Percentiles rank a stretch among this genome's conserved stretches.
Evolutionary conservation across 2,888 invertebrate genomes (phyloP).

Genomic region (Idaea straminata): DNA sequence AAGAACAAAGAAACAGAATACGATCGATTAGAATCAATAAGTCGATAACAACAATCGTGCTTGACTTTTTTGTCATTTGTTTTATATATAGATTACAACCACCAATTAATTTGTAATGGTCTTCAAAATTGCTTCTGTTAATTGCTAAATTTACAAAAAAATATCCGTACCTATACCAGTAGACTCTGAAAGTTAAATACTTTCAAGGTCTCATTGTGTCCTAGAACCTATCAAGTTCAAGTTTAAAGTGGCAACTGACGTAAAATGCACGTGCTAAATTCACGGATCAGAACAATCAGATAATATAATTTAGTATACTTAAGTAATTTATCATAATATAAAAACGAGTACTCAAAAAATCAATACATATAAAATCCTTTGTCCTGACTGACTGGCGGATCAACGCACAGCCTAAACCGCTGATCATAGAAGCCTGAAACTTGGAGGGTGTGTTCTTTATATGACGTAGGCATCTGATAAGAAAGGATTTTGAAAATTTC

Average conservation of each 20-base stretch:
- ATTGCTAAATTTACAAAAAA: conserved; percentile 7
- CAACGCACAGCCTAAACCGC: too few species aligned
- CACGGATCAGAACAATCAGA: not conserved
- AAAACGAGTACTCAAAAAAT: too few species aligned
- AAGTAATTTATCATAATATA: too few species aligned
- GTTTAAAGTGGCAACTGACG: conserved; percentile 22
- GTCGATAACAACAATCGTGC: not conserved
- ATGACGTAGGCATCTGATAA: too few species aligned
- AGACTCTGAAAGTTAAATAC: conserved; percentile 6
- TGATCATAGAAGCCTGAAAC: too few species aligned
- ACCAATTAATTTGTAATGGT: not conserved
- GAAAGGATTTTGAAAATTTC: too few species aligned
- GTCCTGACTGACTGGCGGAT: too few species aligned
- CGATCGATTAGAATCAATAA: too few species aligned
- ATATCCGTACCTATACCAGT: conserved; percentile 11
- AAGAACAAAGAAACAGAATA: too few species aligned
- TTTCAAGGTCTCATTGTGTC: conserved; percentile 14
- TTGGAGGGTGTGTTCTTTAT: too few species aligned
- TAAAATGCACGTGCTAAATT: conserved; percentile 14
- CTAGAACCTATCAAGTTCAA: conserved; percentile 21
- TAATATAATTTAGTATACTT: not conserved
- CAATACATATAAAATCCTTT: too few species aligned
- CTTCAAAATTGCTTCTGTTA: not conserved
- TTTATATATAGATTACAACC: conserved; percentile 5
- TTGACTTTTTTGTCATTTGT: conserved; percentile 2